A percentile compares a stretch with the other conserved stretches of the same genome.
Conservation (phyloP, 2,888 invertebrate species). For the Zygaena filipendulae region DNA sequence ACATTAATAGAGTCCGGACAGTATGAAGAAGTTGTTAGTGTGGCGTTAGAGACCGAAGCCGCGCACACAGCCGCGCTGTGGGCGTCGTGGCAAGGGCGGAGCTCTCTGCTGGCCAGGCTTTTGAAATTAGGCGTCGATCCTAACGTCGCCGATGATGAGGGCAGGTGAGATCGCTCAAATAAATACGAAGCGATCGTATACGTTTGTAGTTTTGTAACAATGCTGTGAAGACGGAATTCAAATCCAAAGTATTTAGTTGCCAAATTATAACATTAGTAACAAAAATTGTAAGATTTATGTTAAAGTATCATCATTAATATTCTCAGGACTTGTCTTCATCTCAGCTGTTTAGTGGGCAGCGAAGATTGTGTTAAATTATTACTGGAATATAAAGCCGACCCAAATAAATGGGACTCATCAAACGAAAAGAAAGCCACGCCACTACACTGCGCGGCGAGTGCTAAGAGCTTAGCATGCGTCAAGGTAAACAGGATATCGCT, state of each 20-base stretch:
- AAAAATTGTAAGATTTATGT: too few species aligned
- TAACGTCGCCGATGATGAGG: slow-evolving; percentile 73
- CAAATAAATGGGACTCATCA: slow-evolving; percentile 77
- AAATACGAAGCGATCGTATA: too few species aligned
- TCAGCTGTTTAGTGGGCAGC: slow-evolving; percentile 82
- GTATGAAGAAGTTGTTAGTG: slow-evolving; percentile 47
- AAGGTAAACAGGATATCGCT: slow-evolving; percentile 62
- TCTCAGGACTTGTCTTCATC: slow-evolving; percentile 71
- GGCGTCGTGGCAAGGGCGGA: slow-evolving; percentile 71
- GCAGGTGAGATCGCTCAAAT: slow-evolving; percentile 54
- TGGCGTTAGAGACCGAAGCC: slow-evolving; percentile 28
- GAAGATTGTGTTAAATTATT: slow-evolving; percentile 77
- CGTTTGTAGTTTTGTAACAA: too few species aligned
- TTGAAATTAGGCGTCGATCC: slow-evolving; percentile 70
- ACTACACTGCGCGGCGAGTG: slow-evolving; percentile 80
- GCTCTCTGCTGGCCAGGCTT: slow-evolving; percentile 60
- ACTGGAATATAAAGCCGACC: slow-evolving; percentile 74
- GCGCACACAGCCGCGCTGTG: slow-evolving; percentile 65
- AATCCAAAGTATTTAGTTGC: too few species aligned
- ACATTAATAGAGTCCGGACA: slow-evolving; percentile 45
- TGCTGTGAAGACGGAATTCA: too few species aligned
- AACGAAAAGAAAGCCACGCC: slow-evolving; percentile 76
- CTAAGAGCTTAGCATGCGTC: slow-evolving; percentile 70
- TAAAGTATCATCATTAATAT: neutral
- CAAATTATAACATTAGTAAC: too few species aligned